Evolutionary conservation across 1,140 invertebrate species (phyloP).

Genomic region (Brachionus calyciflorus): DNA sequence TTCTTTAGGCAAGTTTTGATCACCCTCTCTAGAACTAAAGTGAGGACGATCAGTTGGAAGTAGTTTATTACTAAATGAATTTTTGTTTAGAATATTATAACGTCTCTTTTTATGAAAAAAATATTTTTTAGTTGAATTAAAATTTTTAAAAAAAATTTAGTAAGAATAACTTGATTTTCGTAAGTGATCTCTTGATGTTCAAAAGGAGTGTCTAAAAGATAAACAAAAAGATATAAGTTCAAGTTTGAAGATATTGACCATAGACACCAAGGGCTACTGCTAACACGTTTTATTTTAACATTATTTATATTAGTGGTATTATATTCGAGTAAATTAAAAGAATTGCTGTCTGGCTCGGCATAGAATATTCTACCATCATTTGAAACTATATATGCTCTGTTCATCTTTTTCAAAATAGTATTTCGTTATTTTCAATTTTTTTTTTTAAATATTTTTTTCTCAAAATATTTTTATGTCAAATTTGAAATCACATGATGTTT

Average conservation of each 20-base stretch:
- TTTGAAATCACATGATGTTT: too few species aligned
- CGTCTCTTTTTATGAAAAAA: neutral
- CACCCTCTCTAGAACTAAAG: constrained; percentile 37
- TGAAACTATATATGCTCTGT: neutral
- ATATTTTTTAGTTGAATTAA: neutral
- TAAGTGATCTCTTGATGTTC: constrained; percentile 28
- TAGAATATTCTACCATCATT: constrained; percentile 34
- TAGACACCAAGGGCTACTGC: constrained; percentile 20
- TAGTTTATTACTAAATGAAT: neutral
- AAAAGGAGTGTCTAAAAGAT: constrained; percentile 12
- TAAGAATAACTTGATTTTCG: constrained; percentile 30
- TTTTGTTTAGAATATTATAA: neutral
- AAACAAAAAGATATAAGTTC: constrained; percentile 21
- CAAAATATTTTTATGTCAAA: neutral
- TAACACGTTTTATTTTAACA: constrained; percentile 25
- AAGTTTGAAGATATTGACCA: constrained; percentile 28
- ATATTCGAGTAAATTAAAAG: neutral
- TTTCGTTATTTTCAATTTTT: neutral
- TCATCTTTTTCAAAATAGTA: neutral
- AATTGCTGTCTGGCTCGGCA: constrained; percentile 17
- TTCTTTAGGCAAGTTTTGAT: neutral
- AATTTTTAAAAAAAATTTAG: neutral
- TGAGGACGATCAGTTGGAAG: neutral
- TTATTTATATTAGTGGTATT: neutral
- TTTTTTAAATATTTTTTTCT: neutral